Evolutionary conservation across 1,140 invertebrate species (phyloP), one percentile per base, ranked within the genome.

Genomic region (Chymomyza costata): DNA sequence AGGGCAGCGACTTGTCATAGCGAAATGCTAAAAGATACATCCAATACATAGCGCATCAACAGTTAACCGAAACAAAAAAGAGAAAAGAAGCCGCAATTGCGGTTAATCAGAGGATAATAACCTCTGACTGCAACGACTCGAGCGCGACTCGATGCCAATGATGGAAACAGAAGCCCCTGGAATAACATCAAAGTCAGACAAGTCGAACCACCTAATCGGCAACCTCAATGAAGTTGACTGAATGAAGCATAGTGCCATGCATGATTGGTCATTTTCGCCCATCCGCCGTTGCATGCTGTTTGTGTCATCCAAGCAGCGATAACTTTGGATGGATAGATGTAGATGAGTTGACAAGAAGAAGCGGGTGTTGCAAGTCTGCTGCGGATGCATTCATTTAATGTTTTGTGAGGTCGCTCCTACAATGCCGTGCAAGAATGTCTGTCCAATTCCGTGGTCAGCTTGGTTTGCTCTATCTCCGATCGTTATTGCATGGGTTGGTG

Each of bases 101-200:
- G 59, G 69, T 73, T 67, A 63, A 73, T 71, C 58, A 59, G 64
- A 39, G 68, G 60, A 73, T 67, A 73, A 55, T 67, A 73, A 73
- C 58, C 68, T 71, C 61, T 40, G 50, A 39, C 31, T 19, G 10
- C 30, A 31, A 30, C 39, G 45, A 28, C 46, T n/a, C n/a, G n/a
- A n/a, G n/a, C n/a, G n/a, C n/a, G n/a, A n/a, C n/a, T n/a, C n/a
- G n/a, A n/a, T n/a, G n/a, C n/a, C n/a, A n/a, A n/a, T n/a, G n/a
- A n/a, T n/a, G n/a, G n/a, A n/a, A 58, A 46, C 47, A 40, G 67
- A 62, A 58, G 62, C 53, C 52, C 67, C 49, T 58, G 57, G 51
- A 64, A 53, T 49, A 69, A 64, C 64, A 68, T 74, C 54, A 74
- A 60, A 25, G 21, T 25, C 21, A 25, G 21, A 25, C 8, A n/a